These are phyloP conservation scores for Neoniphon sammara DNA, from an alignment of 2,797 vertebrate species.

Conservation along the genomic window DNA sequence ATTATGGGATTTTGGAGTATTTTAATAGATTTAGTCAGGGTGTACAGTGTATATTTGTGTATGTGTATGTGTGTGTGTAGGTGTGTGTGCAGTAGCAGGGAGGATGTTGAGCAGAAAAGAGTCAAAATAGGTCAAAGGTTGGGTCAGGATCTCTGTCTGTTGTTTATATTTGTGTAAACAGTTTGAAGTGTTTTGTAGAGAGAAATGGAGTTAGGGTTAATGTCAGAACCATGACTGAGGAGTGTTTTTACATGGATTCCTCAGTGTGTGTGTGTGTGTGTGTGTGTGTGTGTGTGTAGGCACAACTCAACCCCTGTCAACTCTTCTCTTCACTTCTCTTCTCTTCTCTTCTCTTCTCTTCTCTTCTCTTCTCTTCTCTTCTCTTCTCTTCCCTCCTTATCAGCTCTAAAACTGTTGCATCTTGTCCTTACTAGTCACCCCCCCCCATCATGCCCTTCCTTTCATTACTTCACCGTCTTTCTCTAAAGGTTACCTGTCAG, in stretches of 20 bases:
- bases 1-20: conserved; percentile 50
- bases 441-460: neutral
- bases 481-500: conserved; percentile 26
- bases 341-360: neutral
- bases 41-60: conserved; percentile 38
- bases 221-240: conserved; percentile 15
- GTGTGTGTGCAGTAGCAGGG: conserved; percentile 2
- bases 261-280: conserved; percentile 10
- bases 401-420: neutral
- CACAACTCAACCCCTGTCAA: conserved; percentile 27
- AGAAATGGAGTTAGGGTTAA: conserved; percentile 29
- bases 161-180: conserved; percentile 6
- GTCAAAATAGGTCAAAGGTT: conserved; percentile 43
- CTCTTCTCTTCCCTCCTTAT: conserved; percentile 12
- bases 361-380: conserved; percentile 13
- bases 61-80: conserved; percentile 29
- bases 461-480: conserved; percentile 1
- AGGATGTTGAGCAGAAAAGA: conserved; percentile 16
- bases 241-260: conserved; percentile 22
- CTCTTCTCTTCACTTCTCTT: conserved; percentile 16
- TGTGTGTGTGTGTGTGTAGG: neutral
- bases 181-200: conserved; percentile 17
- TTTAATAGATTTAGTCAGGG: conserved; percentile 39
- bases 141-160: conserved; percentile 30
- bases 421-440: too few species aligned